Evolutionary conservation across 1,140 invertebrate species (phyloP).

Genomic region (Drepana arcuata): DNA sequence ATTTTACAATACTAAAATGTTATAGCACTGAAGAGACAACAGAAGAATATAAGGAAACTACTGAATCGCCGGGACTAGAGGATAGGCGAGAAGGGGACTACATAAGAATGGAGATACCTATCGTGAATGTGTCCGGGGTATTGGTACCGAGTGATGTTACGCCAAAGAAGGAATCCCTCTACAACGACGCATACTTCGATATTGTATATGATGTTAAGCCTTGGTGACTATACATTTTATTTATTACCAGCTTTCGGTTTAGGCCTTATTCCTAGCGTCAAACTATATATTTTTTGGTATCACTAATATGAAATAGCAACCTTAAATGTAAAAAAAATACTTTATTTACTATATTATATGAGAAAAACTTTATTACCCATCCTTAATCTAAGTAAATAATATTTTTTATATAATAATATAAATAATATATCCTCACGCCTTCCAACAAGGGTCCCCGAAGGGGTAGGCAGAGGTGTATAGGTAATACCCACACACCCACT

Average conservation of each 20-base stretch:
- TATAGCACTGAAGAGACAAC: neutral
- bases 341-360: too few species aligned
- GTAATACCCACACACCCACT: too few species aligned
- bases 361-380: too few species aligned
- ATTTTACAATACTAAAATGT: too few species aligned
- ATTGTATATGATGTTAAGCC: slow-evolving; percentile 37
- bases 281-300: neutral
- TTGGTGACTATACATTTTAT: slow-evolving; percentile 1
- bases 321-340: slow-evolving; percentile 15
- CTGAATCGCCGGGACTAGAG: too few species aligned
- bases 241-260: neutral
- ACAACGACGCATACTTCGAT: slow-evolving; percentile 31
- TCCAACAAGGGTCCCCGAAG: too few species aligned
- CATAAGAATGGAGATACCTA: slow-evolving; percentile 33
- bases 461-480: too few species aligned
- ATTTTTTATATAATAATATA: too few species aligned
- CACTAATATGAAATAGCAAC: too few species aligned
- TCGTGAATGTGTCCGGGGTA: slow-evolving; percentile 44
- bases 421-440: too few species aligned
- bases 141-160: slow-evolving; percentile 15
- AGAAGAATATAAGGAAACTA: neutral
- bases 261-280: neutral
- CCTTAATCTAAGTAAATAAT: too few species aligned
- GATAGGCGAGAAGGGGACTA: too few species aligned
- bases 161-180: slow-evolving; percentile 8